phyloP scores from a whole-genome alignment of 1,140 invertebrate genomes.

The Diprion similis region DNA sequence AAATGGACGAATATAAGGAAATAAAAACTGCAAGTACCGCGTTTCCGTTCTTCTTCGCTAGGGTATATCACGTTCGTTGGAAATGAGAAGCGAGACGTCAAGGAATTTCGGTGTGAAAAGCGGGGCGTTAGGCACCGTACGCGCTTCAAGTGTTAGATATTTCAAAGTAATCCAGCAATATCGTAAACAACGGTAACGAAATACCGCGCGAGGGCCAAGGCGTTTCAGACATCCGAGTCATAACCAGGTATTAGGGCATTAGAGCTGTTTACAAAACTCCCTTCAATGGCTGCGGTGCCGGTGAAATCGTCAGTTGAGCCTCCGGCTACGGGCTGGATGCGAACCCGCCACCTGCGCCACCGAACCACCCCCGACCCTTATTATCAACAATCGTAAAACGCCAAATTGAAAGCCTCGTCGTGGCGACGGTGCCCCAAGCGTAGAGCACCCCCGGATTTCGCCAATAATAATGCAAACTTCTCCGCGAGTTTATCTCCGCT shows the following conservation, averaged over 20 bases:
- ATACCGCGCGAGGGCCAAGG: constrained; percentile 29
- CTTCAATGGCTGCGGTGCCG: neutral
- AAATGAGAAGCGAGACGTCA: neutral
- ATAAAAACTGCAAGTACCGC: neutral
- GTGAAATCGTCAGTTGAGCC: constrained; percentile 4
- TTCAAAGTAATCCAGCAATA: constrained; percentile 63
- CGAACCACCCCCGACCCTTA: constrained; percentile 46
- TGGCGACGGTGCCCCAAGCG: neutral
- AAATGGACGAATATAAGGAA: neutral
- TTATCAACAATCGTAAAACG: constrained; percentile 64
- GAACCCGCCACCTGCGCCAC: neutral
- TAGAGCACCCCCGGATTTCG: neutral
- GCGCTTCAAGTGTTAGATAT: constrained; percentile 61
- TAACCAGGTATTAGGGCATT: constrained; percentile 61
- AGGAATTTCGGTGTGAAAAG: no score
- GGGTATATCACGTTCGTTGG: constrained; percentile 11
- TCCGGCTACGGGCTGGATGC: neutral
- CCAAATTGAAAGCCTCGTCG: constrained; percentile 56
- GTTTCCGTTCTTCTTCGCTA: constrained; percentile 37
- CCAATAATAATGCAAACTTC: constrained; percentile 1
- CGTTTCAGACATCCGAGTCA: constrained; percentile 39
- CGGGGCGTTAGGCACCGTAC: no score
- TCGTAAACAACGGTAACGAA: constrained; percentile 54
- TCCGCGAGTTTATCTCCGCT: no score
- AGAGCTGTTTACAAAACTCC: constrained; percentile 42